phyloP scores from a whole-genome alignment of 2,888 invertebrate genomes.

The Xestia sexstrigata region DNA sequence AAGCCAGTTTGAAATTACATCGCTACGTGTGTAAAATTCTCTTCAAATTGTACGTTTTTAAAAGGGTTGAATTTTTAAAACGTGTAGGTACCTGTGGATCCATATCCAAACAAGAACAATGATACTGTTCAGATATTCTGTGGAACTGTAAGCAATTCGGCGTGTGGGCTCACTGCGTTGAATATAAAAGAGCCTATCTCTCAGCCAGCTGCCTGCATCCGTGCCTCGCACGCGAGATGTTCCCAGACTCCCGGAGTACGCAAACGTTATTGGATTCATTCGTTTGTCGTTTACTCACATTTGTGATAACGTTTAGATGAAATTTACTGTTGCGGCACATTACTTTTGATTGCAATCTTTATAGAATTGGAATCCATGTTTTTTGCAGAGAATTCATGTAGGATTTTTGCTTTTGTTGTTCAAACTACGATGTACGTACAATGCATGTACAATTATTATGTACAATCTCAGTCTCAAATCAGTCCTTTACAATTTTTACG shows the following conservation, averaged over 20 bases:
- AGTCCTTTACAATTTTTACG: too few relatives aligned
- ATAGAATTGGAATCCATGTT: background rate
- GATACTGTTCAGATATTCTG: slow-evolving; percentile 68
- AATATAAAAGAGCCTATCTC: slow-evolving; percentile 77
- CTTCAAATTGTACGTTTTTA: slow-evolving; percentile 31
- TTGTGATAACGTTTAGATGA: slow-evolving; percentile 53
- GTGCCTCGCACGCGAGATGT: slow-evolving; percentile 73
- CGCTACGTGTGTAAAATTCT: slow-evolving; percentile 35
- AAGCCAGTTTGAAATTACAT: slow-evolving; percentile 33
- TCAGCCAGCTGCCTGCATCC: slow-evolving; percentile 70
- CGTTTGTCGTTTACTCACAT: slow-evolving; percentile 66
- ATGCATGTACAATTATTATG: too few relatives aligned
- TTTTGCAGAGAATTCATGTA: slow-evolving; percentile 2
- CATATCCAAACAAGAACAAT: slow-evolving; percentile 68
- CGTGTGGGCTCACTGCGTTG: slow-evolving; percentile 69
- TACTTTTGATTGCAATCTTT: slow-evolving; percentile 45
- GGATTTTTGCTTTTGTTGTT: background rate
- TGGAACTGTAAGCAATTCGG: slow-evolving; percentile 71
- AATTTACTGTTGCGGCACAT: slow-evolving; percentile 51
- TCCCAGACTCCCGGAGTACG: slow-evolving; percentile 65
- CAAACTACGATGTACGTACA: too few relatives aligned
- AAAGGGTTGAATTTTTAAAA: slow-evolving; percentile 54
- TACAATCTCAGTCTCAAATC: too few relatives aligned
- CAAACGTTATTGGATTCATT: slow-evolving; percentile 73
- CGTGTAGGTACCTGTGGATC: slow-evolving; percentile 59